phyloP scores from a whole-genome alignment of 2,888 invertebrate genomes.

The Drosophila stalkeri region DNA sequence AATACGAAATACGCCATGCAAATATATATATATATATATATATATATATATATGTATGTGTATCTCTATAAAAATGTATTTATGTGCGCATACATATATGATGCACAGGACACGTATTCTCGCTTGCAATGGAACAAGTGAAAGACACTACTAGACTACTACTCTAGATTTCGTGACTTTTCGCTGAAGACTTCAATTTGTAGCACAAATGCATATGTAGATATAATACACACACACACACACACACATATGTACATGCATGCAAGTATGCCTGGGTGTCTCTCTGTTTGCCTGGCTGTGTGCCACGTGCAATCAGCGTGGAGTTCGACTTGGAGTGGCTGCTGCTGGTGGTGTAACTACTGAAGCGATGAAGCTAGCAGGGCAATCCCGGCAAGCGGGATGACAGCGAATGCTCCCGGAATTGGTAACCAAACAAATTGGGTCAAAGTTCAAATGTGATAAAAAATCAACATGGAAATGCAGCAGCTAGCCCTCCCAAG shows the following conservation, averaged over 20 bases:
- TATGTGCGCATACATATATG: constrained; percentile 21
- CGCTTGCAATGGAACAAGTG: constrained; percentile 38
- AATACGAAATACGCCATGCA: constrained; percentile 48
- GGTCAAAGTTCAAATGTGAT: constrained; percentile 82
- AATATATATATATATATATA: constrained; percentile 23
- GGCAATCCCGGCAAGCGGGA: constrained; percentile 48
- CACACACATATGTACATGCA: neutral
- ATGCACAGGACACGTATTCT: constrained; percentile 52
- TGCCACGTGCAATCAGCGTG: constrained; percentile 75
- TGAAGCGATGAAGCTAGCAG: constrained; percentile 43
- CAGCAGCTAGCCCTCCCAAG: constrained; percentile 21
- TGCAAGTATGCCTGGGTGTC: constrained; percentile 25
- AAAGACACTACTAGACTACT: constrained; percentile 70
- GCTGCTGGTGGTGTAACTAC: constrained; percentile 40
- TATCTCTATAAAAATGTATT: neutral
- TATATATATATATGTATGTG: neutral
- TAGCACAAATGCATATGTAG: constrained; percentile 44
- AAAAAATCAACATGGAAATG: constrained; percentile 73
- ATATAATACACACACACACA: neutral
- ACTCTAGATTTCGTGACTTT: constrained; percentile 79
- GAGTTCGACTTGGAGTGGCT: constrained; percentile 64
- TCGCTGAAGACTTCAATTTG: constrained; percentile 78
- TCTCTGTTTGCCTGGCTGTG: constrained; percentile 44
- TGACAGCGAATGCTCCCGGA: constrained; percentile 57
- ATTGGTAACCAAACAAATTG: constrained; percentile 67